These are phyloP conservation scores for Donacobius atricapilla DNA, from an alignment of 2,113 vertebrate genomes.

Conservation along the genomic window DNA sequence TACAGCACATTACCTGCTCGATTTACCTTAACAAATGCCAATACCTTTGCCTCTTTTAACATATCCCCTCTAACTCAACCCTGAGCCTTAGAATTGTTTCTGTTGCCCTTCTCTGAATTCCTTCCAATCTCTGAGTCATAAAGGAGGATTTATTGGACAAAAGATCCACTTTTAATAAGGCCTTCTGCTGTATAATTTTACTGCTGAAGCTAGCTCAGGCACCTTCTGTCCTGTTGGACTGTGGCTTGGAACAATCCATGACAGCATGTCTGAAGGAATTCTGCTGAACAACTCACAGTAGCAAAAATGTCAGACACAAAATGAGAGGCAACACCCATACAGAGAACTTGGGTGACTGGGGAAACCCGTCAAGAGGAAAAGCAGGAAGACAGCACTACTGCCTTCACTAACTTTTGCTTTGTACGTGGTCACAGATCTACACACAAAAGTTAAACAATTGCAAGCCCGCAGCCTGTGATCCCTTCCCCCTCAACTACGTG, in stretches of 20 bases:
- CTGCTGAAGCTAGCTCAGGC: neutral
- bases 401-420: neutral
- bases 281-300: neutral
- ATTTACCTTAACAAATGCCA: neutral
- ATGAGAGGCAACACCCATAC: neutral
- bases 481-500: neutral
- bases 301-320: neutral
- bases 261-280: neutral
- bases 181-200: constrained; percentile 33
- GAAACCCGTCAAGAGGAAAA: neutral
- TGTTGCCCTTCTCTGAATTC: constrained; percentile 1
- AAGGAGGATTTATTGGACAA: constrained; percentile 2
- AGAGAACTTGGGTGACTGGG: neutral
- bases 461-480: neutral
- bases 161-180: constrained; percentile 13
- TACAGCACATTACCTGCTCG: neutral
- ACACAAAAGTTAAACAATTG: neutral
- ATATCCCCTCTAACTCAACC: neutral
- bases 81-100: neutral
- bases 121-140: constrained; percentile 20
- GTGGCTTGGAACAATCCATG: neutral
- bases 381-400: neutral
- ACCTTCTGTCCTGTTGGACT: constrained; percentile 34
- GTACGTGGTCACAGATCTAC: neutral
- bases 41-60: neutral